Evolutionary conservation across 2,888 invertebrate species (phyloP).

Genomic region (Parnassius mnemosyne): DNA sequence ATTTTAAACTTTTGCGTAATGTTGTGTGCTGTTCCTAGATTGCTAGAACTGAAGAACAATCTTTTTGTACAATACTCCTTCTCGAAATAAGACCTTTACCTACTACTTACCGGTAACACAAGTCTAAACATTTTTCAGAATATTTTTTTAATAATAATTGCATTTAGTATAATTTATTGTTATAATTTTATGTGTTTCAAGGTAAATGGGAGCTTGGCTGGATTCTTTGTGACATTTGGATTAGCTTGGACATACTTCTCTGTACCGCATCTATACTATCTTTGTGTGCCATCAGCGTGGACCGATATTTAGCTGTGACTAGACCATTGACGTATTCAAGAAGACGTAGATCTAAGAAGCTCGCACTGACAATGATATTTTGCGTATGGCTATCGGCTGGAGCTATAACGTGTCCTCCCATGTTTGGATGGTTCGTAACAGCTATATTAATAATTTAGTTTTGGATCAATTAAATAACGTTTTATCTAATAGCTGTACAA

Average conservation of each 20-base stretch:
- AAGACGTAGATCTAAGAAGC: slow-evolving; percentile 90
- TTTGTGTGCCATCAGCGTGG: slow-evolving; percentile 94
- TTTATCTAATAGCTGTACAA: too few relatives aligned
- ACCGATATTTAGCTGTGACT: slow-evolving; percentile 95
- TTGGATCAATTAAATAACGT: too few relatives aligned
- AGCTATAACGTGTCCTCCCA: slow-evolving; percentile 95
- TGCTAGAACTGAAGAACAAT: too few relatives aligned
- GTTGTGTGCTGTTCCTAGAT: too few relatives aligned
- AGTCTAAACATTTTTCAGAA: too few relatives aligned
- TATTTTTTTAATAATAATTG: too few relatives aligned
- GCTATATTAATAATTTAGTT: too few relatives aligned
- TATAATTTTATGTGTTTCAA: slow-evolving; percentile 41
- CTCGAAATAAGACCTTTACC: too few relatives aligned
- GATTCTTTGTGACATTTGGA: slow-evolving; percentile 94
- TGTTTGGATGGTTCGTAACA: slow-evolving; percentile 90
- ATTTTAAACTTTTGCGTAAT: too few relatives aligned
- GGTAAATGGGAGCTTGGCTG: slow-evolving; percentile 94
- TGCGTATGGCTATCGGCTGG: slow-evolving; percentile 95
- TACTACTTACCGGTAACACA: too few relatives aligned
- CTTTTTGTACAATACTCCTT: too few relatives aligned
- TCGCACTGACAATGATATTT: slow-evolving; percentile 92
- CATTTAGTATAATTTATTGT: too few relatives aligned
- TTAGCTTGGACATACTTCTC: slow-evolving; percentile 94
- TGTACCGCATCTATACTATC: slow-evolving; percentile 97
- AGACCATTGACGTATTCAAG: slow-evolving; percentile 95